Evolutionary conservation across 2,797 vertebrate species (phyloP).

Genomic region (Anguilla obscura): DNA sequence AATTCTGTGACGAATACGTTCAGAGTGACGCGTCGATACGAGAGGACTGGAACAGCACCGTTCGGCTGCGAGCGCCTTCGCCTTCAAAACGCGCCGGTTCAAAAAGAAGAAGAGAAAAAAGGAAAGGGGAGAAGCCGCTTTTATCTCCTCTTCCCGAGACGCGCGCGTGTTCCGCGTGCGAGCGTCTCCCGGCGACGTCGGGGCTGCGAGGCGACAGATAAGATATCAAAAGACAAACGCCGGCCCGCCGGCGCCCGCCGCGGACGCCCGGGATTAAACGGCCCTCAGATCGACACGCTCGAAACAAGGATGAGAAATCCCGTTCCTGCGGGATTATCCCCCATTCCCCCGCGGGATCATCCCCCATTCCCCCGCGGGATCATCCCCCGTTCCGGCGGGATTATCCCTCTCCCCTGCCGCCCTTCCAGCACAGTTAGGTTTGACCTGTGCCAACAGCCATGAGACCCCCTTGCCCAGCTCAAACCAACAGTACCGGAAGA

Average conservation of each 20-base stretch:
- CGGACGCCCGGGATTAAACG: slow-evolving; percentile 25
- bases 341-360: too few relatives aligned
- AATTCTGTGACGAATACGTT: too few relatives aligned
- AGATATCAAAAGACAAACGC: slow-evolving; percentile 24
- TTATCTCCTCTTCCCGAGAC: background rate
- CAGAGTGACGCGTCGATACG: too few relatives aligned
- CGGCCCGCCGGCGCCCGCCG: background rate
- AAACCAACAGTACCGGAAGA: background rate
- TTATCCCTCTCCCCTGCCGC: background rate
- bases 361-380: too few relatives aligned
- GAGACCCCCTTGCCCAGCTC: background rate
- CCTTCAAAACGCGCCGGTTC: background rate
- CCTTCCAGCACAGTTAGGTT: background rate
- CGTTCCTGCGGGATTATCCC: background rate
- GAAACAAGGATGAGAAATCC: slow-evolving; percentile 11
- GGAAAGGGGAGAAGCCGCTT: background rate
- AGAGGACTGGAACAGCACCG: background rate
- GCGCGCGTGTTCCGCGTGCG: background rate
- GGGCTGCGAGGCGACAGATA: slow-evolving; percentile 18
- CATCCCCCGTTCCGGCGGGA: too few relatives aligned
- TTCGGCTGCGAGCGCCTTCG: background rate
- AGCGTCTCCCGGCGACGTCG: slow-evolving; percentile 7
- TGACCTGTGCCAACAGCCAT: background rate
- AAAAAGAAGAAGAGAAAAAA: background rate
- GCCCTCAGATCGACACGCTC: slow-evolving; percentile 8